Percentiles rank a stretch among this genome's conserved stretches.
Conservation (phyloP, 2,113 vertebrate genomes). For the Heterotis niloticus region DNA sequence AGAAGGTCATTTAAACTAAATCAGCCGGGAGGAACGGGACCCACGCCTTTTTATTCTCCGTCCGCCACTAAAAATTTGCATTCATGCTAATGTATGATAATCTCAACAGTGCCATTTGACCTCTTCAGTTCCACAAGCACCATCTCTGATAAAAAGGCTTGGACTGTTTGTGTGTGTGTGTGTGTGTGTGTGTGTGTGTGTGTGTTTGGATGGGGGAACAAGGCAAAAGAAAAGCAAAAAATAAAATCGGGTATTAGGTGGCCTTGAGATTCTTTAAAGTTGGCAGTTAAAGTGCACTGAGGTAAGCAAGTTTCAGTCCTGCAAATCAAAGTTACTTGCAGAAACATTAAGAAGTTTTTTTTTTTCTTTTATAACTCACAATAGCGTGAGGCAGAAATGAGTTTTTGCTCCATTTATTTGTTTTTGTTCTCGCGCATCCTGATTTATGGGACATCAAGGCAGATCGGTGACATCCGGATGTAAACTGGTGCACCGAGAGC, state of each 20-base stretch:
- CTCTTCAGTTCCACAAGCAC: not conserved
- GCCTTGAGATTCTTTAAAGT: conserved; percentile 1
- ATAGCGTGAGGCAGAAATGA: not conserved
- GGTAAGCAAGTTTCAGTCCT: not conserved
- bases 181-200: not conserved
- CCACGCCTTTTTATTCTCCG: not conserved
- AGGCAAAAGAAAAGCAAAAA: not conserved
- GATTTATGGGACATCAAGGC: not conserved
- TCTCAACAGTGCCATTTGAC: conserved; percentile 1
- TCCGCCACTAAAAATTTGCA: not conserved
- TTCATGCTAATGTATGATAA: not conserved
- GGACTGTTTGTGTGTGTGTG: not conserved
- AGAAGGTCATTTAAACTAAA: conserved; percentile 13
- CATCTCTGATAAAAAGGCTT: conserved; percentile 1
- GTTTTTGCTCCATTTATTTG: not conserved
- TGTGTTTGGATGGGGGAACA: no score
- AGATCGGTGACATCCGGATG: not conserved
- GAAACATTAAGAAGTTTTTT: not conserved
- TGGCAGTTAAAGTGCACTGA: not conserved
- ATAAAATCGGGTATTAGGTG: not conserved
- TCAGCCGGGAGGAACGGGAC: not conserved
- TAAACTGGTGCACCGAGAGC: not conserved
- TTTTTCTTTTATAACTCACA: not conserved
- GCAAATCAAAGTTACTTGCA: conserved; percentile 5
- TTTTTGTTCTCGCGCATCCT: not conserved